Evolutionary conservation across 2,888 invertebrate genomes (phyloP).

Genomic region (Chloromyia formosa): DNA sequence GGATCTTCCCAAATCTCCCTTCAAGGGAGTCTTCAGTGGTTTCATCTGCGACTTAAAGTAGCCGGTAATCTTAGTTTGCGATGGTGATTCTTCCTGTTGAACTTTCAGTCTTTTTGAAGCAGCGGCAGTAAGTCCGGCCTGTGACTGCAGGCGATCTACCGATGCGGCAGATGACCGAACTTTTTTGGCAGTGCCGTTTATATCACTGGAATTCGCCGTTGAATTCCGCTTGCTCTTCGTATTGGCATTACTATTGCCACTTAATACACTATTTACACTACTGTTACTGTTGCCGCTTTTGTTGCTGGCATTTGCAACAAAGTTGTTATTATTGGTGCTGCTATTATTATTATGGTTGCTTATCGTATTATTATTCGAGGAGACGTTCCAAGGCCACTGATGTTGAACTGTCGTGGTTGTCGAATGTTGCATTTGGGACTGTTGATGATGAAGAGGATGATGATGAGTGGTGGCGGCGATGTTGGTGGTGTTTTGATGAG

Average conservation of each 20-base stretch:
- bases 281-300: slow-evolving; percentile 49
- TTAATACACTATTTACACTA: slow-evolving; percentile 51
- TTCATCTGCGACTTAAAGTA: slow-evolving; percentile 87
- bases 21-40: slow-evolving; percentile 67
- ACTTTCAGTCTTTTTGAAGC: slow-evolving; percentile 50
- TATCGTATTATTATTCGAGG: slow-evolving; percentile 43
- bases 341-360: slow-evolving; percentile 45
- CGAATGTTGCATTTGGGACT: slow-evolving; percentile 37
- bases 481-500: slow-evolving; percentile 49
- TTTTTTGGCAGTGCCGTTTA: slow-evolving; percentile 56
- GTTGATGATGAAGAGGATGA: slow-evolving; percentile 12
- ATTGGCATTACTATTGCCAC: slow-evolving; percentile 47
- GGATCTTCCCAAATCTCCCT: slow-evolving; percentile 61
- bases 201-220: slow-evolving; percentile 48
- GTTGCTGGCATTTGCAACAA: slow-evolving; percentile 50
- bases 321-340: slow-evolving; percentile 37
- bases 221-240: slow-evolving; percentile 41
- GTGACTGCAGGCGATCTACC: slow-evolving; percentile 31
- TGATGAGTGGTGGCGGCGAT: slow-evolving; percentile 47
- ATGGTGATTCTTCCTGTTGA: slow-evolving; percentile 59
- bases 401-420: slow-evolving; percentile 32
- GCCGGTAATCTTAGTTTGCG: slow-evolving; percentile 84
- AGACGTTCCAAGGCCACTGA: slow-evolving; percentile 60
- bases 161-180: slow-evolving; percentile 52
- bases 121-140: slow-evolving; percentile 44